These are phyloP conservation scores for Athripsodes cinereus DNA, from an alignment of 2,888 invertebrate genomes.

Conservation along the genomic window DNA sequence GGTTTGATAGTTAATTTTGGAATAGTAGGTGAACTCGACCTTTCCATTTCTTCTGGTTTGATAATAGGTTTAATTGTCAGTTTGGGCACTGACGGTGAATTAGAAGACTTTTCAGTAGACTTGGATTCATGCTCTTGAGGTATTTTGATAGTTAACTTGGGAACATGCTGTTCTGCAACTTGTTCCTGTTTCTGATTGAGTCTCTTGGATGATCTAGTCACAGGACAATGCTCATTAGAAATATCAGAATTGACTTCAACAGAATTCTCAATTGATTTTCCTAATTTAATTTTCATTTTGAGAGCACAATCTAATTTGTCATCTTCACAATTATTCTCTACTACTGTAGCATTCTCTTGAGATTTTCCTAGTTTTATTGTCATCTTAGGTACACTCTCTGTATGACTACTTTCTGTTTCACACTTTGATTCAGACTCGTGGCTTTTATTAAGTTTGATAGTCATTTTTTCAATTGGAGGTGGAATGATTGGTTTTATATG, in stretches of 20 bases:
- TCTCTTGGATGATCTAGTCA: conserved; percentile 45
- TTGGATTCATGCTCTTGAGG: conserved; percentile 38
- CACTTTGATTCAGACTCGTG: conserved; percentile 27
- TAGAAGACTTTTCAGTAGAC: conserved; percentile 14
- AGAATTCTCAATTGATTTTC: conserved; percentile 40
- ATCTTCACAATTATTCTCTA: conserved; percentile 14
- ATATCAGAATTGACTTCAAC: conserved; percentile 37
- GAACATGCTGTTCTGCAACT: conserved; percentile 36
- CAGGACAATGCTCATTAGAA: conserved; percentile 41
- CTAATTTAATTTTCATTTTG: conserved; percentile 47
- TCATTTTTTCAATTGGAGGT: conserved; percentile 29
- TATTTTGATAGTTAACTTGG: conserved; percentile 42
- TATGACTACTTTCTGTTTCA: conserved; percentile 28
- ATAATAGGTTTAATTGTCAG: conserved; percentile 45
- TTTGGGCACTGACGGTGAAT: conserved; percentile 42
- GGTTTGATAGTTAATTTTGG: conserved; percentile 56
- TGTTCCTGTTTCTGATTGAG: conserved; percentile 35
- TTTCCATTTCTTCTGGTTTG: conserved; percentile 41
- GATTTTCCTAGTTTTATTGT: conserved; percentile 40
- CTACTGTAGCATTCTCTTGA: conserved; percentile 16
- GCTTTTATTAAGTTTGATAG: conserved; percentile 30
- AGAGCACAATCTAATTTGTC: conserved; percentile 37
- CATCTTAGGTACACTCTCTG: conserved; percentile 34
- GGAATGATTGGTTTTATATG: conserved; percentile 31
- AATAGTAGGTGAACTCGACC: conserved; percentile 42